phyloP scores from a whole-genome alignment of 1,140 invertebrate species.

The Drosophila setifemur region DNA sequence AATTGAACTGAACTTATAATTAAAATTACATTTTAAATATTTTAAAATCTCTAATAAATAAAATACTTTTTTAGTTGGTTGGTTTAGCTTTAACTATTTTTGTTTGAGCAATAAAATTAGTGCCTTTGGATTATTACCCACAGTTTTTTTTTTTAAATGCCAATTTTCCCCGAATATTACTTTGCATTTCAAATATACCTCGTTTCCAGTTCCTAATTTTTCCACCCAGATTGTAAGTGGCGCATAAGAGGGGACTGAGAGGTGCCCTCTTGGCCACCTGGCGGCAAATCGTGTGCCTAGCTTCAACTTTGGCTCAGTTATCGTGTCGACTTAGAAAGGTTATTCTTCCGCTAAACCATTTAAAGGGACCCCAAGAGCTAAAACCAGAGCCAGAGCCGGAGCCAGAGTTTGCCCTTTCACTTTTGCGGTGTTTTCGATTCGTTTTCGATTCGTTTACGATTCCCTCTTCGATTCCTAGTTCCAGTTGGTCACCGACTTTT shows the following conservation, averaged over 20 bases:
- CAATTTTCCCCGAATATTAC: too few species aligned
- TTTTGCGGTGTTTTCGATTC: constrained; percentile 35
- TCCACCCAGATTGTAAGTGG: background rate
- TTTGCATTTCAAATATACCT: background rate
- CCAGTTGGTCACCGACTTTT: constrained; percentile 30
- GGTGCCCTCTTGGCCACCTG: constrained; percentile 58
- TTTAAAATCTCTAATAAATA: too few species aligned
- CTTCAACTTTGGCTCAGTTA: constrained; percentile 50
- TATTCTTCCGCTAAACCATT: constrained; percentile 78
- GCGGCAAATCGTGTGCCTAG: constrained; percentile 60
- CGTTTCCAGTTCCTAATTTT: background rate
- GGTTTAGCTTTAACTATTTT: too few species aligned
- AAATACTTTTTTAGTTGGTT: too few species aligned
- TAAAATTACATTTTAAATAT: too few species aligned
- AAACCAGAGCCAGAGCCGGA: constrained; percentile 12
- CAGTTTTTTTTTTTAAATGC: too few species aligned
- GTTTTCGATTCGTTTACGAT: constrained; percentile 7
- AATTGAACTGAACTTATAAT: too few species aligned
- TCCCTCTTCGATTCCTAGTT: constrained; percentile 8
- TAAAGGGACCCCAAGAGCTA: constrained; percentile 54
- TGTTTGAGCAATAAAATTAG: too few species aligned
- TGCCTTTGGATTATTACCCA: too few species aligned
- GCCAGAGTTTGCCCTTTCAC: constrained; percentile 80
- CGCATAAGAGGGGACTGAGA: constrained; percentile 13
- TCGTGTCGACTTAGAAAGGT: constrained; percentile 73